Evolutionary conservation across 2,113 vertebrate genomes (phyloP), one percentile per base, ranked within the genome.

Genomic region (Myxocyprinus asiaticus): DNA sequence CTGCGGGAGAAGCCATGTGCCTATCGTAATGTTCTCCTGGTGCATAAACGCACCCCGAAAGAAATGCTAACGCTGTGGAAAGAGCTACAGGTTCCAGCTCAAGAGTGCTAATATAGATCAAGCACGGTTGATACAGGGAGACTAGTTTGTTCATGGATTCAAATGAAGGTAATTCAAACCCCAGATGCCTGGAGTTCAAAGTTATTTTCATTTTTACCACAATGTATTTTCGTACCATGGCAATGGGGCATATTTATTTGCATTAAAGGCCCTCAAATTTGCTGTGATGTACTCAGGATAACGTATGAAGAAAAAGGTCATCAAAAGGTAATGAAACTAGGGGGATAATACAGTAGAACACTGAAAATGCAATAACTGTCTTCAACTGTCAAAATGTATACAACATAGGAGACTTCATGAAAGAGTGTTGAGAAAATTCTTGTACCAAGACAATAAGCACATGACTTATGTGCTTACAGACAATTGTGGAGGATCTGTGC

Each of bases 61-160:
- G 89, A 94, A 82, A 93, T 94, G 86, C 73, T 94, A 56, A 86
- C 83, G 0, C 79, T 94, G 5, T 94, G 93, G 93, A 81, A 79
- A 33, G 73, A 85, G 66, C 89, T 94, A 11, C 82, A 83, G 51
- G 80, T 85, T 33, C 76, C 87, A 15, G 77, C 78, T 3, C 67
- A 58, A 11, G 66, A 75, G 43, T 85, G 84, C 76, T 85, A 80
- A 45, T 6, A 44, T 45, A 4, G 48, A 3, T 62, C 56, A 8
- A 65, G 56, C 33, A 4, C 22, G 7, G 22, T 43, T 45, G 43
- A 66, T 9, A 47, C n/a, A n/a, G 8, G 4, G 11, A 43, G 67
- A 42, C 44, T 53, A 17, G 50, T 62, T 78, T 84, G 50, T 70
- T 76, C 14, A 64, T 33, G 4, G 48, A 53, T 53, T 76, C 12